Percentiles rank a stretch among this genome's conserved stretches.
These are phyloP conservation scores for Nasonia oneida DNA, from an alignment of 2,888 invertebrate genomes.

Conservation along the genomic window DNA sequence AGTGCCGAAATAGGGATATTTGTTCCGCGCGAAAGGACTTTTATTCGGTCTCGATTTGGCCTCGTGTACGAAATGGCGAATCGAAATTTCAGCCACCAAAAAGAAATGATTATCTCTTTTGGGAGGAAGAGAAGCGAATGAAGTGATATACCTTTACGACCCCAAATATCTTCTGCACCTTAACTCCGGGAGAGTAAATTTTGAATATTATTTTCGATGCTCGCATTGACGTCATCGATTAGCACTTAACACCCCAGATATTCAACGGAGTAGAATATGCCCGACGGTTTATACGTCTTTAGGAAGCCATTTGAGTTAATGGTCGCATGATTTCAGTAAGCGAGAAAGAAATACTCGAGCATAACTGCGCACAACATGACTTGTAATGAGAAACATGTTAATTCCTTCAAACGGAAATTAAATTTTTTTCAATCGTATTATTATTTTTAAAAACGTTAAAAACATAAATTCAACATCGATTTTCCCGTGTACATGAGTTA, in stretches of 20 bases:
- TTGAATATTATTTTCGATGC: background rate
- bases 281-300: background rate
- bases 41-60: background rate
- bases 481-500: background rate
- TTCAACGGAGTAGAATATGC: background rate
- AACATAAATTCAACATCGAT: background rate
- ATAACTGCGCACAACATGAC: too few species aligned
- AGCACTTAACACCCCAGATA: background rate
- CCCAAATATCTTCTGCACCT: background rate
- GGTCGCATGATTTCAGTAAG: too few species aligned
- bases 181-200: background rate
- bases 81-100: background rate
- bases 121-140: background rate
- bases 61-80: background rate
- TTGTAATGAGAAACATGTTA: too few species aligned
- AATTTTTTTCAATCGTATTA: too few species aligned
- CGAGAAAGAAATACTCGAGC: too few species aligned
- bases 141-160: background rate
- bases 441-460: too few species aligned
- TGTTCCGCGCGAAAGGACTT: background rate
- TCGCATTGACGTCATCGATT: slow-evolving; percentile 13
- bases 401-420: too few species aligned
- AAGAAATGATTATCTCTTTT: background rate
- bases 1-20: background rate
- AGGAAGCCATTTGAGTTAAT: too few species aligned